phyloP scores from a whole-genome alignment of 2,888 invertebrate genomes.

The Pogonocherus hispidulus region DNA sequence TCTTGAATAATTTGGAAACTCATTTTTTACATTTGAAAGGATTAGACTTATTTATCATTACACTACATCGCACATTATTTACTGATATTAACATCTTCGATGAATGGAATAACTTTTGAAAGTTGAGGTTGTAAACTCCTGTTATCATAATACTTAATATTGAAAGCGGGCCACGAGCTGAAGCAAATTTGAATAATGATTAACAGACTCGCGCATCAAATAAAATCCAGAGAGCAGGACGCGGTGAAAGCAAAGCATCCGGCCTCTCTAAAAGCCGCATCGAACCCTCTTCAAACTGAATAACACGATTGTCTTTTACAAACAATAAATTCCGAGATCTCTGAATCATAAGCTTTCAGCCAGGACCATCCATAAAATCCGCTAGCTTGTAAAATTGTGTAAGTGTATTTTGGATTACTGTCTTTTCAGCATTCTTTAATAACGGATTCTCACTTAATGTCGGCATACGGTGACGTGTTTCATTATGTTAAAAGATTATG shows the following conservation, averaged over 20 bases:
- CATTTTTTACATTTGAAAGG: too few relatives aligned
- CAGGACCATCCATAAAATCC: constrained; percentile 20
- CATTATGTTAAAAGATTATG: neutral
- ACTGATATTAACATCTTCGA: too few relatives aligned
- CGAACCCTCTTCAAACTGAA: constrained; percentile 38
- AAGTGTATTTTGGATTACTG: constrained; percentile 15
- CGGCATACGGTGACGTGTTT: constrained; percentile 3
- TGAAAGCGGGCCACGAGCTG: too few relatives aligned
- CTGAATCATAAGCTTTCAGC: constrained; percentile 27
- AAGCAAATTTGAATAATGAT: constrained; percentile 8
- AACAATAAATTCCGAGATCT: constrained; percentile 40
- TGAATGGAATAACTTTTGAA: too few relatives aligned
- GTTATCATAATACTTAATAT: too few relatives aligned
- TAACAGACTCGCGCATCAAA: neutral
- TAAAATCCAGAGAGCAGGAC: constrained; percentile 17
- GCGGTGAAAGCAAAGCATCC: constrained; percentile 20
- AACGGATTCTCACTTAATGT: constrained; percentile 12
- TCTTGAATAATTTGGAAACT: too few relatives aligned
- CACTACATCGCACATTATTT: too few relatives aligned
- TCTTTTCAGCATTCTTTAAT: neutral
- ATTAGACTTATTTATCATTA: too few relatives aligned
- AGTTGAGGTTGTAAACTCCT: too few relatives aligned
- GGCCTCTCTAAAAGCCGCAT: constrained; percentile 34
- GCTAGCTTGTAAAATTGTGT: constrained; percentile 33
- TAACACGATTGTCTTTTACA: constrained; percentile 38